Evolutionary conservation across 2,113 vertebrate genomes (phyloP), one percentile per base, ranked within the genome.

Genomic region (Turnix velox): DNA sequence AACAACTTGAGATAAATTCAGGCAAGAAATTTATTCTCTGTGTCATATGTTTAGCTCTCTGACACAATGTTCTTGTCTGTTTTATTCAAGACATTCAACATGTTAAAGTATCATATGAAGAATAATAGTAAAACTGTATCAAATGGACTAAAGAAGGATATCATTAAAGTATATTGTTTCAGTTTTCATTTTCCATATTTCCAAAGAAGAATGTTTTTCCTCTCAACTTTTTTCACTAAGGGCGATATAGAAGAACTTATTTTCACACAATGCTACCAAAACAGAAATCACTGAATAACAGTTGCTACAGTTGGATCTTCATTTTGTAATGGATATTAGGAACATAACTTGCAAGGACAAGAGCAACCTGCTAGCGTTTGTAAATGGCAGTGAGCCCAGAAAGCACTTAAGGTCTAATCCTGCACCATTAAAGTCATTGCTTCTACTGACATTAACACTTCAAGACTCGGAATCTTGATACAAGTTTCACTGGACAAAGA

Each of bases 381-480:
- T 31, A 22, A 55, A 48, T 92, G 85, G 85, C 75, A 39, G 2
- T 35, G 45, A 88, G 54, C 74, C 87, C 94, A 95, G 8, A 76
- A 93, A 82, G 51, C 24, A 88, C 91, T 94, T 95, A 96, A 35
- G 42, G 19, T 74, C 62, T 76, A 61, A 83, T 48, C n/a, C 68
- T 69, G 27, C 24, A 43, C 28, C 78, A 52, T n/a, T 89, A 51
- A 91, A 92, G 51, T 42, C 25, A 39, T 54, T 77, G 49, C 11
- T 83, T 15, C 46, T 61, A 18, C 51, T 68, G 79, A 75, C 12
- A 40, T 6, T 74, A 74, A 58, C 28, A 11, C 22, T 45, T 10
- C 33, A 76, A 76, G 40, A 72, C 9, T 2, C 2, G 54, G 51
- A 78, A 67, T 40, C 42, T 73, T 73, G 22, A 48, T 14, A 30